Conservation (phyloP, 1,140 invertebrate genomes). For the Heliconius melpomene region DNA sequence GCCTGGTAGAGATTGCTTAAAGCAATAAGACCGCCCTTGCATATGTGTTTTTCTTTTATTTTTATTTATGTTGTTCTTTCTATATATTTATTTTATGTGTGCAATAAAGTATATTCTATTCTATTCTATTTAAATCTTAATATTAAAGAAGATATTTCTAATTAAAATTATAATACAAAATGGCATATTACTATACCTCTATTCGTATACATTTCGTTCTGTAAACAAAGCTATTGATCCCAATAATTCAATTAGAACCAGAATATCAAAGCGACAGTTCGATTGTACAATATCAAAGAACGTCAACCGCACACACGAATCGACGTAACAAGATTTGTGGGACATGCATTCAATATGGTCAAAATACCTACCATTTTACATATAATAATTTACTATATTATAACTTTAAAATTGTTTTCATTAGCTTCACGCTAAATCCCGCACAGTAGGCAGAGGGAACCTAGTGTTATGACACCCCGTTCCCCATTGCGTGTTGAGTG, state of each 20-base stretch:
- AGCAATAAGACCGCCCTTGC: too few relatives aligned
- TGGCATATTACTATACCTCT: not conserved
- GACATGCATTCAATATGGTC: constrained; percentile 1
- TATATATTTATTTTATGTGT: too few relatives aligned
- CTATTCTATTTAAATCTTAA: not conserved
- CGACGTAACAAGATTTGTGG: constrained; percentile 24
- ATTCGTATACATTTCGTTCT: not conserved
- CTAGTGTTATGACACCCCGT: too few relatives aligned
- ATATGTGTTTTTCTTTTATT: too few relatives aligned
- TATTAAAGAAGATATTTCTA: not conserved
- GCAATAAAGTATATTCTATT: too few relatives aligned
- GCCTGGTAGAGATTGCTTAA: too few relatives aligned
- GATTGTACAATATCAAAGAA: constrained; percentile 34
- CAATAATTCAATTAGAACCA: constrained; percentile 37
- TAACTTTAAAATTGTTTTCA: too few relatives aligned
- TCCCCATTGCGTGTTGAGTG: too few relatives aligned
- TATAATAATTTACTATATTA: too few relatives aligned
- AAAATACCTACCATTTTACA: not conserved
- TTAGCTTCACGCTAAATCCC: too few relatives aligned
- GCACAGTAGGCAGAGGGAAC: too few relatives aligned
- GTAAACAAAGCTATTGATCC: constrained; percentile 19
- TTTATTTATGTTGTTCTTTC: too few relatives aligned
- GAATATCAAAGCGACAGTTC: constrained; percentile 28
- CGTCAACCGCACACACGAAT: constrained; percentile 32
- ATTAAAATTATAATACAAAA: not conserved